These are phyloP conservation scores for Proctacanthus coquilletti DNA, from an alignment of 1,140 invertebrate genomes.

Conservation along the genomic window DNA sequence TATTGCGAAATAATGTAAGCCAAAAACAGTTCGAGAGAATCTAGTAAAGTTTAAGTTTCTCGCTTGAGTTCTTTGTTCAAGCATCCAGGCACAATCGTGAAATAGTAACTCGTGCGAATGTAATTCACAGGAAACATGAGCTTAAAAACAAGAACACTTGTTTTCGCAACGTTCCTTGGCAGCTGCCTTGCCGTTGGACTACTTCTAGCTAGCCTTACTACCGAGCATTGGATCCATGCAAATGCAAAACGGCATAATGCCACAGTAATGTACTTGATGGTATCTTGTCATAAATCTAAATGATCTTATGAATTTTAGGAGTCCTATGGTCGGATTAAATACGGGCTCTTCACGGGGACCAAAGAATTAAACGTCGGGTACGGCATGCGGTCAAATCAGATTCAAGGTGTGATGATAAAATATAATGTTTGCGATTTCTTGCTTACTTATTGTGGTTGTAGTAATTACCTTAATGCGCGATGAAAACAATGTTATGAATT, in stretches of 20 bases:
- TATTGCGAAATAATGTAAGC: too few relatives aligned
- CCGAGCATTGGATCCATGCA: constrained; percentile 75
- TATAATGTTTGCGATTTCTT: not conserved
- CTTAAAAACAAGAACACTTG: constrained; percentile 34
- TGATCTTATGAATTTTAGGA: constrained; percentile 25
- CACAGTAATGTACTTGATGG: constrained; percentile 10
- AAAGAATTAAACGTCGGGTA: constrained; percentile 70
- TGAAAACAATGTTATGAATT: constrained; percentile 20
- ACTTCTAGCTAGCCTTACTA: constrained; percentile 67
- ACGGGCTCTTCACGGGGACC: constrained; percentile 70
- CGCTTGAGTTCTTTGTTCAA: too few relatives aligned
- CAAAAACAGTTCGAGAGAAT: too few relatives aligned
- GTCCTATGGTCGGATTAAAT: constrained; percentile 61
- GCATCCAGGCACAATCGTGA: too few relatives aligned
- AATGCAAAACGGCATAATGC: constrained; percentile 52
- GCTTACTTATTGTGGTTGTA: not conserved
- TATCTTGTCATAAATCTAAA: not conserved
- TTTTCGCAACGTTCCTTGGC: constrained; percentile 78
- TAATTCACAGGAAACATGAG: too few relatives aligned
- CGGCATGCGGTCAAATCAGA: constrained; percentile 46
- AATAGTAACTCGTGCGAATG: too few relatives aligned
- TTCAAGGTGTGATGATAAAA: constrained; percentile 15
- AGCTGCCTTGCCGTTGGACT: constrained; percentile 68
- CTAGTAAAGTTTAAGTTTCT: too few relatives aligned
- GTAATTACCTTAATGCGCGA: constrained; percentile 14